A percentile compares a stretch with the other conserved stretches of the same genome.
phyloP scores from a whole-genome alignment of 1,140 invertebrate genomes.

The Sycophila sp. region DNA sequence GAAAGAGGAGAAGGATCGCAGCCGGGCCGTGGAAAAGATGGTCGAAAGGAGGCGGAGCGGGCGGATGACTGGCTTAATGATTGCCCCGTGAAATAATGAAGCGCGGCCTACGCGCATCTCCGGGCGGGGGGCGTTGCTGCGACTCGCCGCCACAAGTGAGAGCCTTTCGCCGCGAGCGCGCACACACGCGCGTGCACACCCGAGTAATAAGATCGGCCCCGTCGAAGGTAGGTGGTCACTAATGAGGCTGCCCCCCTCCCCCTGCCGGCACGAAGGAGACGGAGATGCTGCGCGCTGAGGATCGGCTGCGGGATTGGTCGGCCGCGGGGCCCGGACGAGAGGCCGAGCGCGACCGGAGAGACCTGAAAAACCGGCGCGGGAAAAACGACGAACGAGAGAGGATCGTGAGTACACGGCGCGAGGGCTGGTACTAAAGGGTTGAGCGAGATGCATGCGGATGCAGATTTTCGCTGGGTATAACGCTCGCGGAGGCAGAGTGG shows the following conservation, averaged over 20 bases:
- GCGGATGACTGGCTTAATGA: conserved; percentile 59
- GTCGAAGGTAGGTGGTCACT: conserved; percentile 57
- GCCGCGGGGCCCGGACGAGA: conserved; percentile 56
- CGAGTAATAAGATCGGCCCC: conserved; percentile 52
- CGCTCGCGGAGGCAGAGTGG: too few species aligned
- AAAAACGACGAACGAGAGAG: conserved; percentile 21
- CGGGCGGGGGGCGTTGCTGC: conserved; percentile 46
- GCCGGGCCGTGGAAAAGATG: conserved; percentile 36
- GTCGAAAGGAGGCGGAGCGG: conserved; percentile 46
- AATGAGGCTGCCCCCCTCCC: conserved; percentile 54
- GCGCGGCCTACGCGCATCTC: conserved; percentile 53
- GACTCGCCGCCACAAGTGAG: conserved; percentile 41
- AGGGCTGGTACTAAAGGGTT: background rate
- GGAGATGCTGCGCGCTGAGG: background rate
- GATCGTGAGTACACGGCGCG: background rate
- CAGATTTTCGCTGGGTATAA: too few species aligned
- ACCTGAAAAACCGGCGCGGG: conserved; percentile 29
- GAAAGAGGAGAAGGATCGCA: conserved; percentile 37
- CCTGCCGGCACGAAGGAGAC: conserved; percentile 25
- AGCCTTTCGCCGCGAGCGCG: background rate
- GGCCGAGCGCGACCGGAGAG: conserved; percentile 50
- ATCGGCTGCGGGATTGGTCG: conserved; percentile 60
- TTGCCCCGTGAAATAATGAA: conserved; percentile 60
- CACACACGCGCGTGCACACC: background rate
- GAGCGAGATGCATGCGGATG: background rate